A percentile compares a stretch with the other conserved stretches of the same genome.
phyloP scores from a whole-genome alignment of 2,888 invertebrate genomes.

The Xestia ashworthii region DNA sequence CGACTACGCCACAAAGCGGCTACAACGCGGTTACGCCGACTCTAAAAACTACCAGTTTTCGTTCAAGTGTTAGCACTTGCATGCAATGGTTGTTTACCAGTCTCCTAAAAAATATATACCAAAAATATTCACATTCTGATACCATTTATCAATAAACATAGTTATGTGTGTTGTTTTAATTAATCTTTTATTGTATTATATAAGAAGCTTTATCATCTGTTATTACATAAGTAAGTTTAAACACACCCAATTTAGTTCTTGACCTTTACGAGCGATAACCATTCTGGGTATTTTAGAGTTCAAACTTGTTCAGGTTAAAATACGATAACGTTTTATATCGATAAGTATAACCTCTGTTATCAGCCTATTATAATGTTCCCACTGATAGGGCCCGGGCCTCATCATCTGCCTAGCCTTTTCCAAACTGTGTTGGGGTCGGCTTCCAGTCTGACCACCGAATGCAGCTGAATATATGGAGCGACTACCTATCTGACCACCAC shows the following conservation, averaged over 20 bases:
- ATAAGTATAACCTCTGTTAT: not conserved
- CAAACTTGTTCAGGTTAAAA: constrained; percentile 1
- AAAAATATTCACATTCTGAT: constrained; percentile 32
- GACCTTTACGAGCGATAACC: constrained; percentile 16
- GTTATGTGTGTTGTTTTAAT: not conserved
- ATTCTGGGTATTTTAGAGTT: constrained; percentile 2
- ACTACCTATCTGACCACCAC: not conserved
- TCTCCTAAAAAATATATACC: not conserved
- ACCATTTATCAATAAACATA: constrained; percentile 15
- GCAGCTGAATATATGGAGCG: not conserved
- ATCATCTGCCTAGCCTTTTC: not conserved
- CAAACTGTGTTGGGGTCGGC: not conserved
- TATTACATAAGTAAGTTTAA: not conserved
- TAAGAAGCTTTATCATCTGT: constrained; percentile 11
- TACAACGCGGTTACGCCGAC: not conserved
- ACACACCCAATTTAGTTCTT: constrained; percentile 13
- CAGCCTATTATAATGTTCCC: not conserved
- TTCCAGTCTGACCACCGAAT: not conserved
- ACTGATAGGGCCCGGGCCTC: not conserved
- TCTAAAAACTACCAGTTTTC: not conserved
- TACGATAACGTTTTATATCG: constrained; percentile 1
- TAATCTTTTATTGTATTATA: not conserved
- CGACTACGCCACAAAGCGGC: not conserved
- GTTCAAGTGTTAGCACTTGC: not conserved
- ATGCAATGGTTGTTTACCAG: not conserved